Evolutionary conservation across 1,140 invertebrate genomes (phyloP), one percentile per base, ranked within the genome.

Genomic region (Anadara kagoshimensis): DNA sequence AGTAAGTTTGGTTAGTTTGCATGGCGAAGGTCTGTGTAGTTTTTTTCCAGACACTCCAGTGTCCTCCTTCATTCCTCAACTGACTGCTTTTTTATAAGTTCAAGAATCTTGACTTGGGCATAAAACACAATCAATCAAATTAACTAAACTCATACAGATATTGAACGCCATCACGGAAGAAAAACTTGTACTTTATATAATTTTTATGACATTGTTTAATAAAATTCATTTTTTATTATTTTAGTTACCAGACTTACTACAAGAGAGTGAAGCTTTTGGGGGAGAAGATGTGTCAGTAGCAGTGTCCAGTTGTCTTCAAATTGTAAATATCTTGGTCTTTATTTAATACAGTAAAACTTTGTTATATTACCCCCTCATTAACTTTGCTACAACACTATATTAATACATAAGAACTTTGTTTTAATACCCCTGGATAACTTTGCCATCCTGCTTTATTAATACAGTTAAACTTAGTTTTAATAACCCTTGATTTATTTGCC

Each of bases 231-330:
- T 5, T 53, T n/a, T 43, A 11, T 56, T 62, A 26, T 77, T 99
- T 80, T 96, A 92, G 90, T 93, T 98, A 56, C 96, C 98, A 14
- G 91, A 97, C 69, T 94, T 98, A 85, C 90, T 99, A n/a, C 97
- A 97, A 8, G 97, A 99, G 91, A 94, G 98, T 22, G 96, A 96
- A 11, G 95, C 97, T 1, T 99, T 99, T 90, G 98, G 98, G 10
- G 98, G 98, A 10, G 97, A 97, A 16, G 98, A 99, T 89, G 97
- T 99, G 77, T 96, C 98, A 87, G 97, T 97, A 0, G 98, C 96
- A 41, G 97, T 99, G n/a, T 91, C 97, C 26, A 98, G 96, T 82
- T 99, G 98, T 90, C 96, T 99, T 87, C 81, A 87, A 65, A 80
- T 83, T 81, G 88, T 88, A 79, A 71, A 76, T 76, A 22, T 22